Conservation (phyloP, 2,113 vertebrate genomes). For the Motacilla tschutschensis region DNA sequence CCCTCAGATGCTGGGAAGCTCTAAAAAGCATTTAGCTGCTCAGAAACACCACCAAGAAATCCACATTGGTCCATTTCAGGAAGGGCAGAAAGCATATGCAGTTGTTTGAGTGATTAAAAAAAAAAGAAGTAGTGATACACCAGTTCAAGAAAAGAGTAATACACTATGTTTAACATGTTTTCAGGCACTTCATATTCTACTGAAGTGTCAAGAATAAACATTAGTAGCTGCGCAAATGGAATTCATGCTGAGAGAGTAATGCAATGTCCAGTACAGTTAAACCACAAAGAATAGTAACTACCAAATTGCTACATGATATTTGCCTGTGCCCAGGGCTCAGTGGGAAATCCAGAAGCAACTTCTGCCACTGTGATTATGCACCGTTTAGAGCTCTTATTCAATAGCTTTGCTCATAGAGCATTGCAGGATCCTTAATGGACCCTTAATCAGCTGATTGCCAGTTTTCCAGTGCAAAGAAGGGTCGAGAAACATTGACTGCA, state of each 20-base stretch:
- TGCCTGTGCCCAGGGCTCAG: background rate
- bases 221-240: background rate
- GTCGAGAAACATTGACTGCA: background rate
- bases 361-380: background rate
- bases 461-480: background rate
- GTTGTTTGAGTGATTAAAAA: background rate
- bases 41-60: background rate
- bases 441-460: background rate
- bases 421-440: background rate
- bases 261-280: background rate
- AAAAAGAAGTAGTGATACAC: background rate
- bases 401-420: background rate
- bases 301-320: background rate
- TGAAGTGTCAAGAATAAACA: background rate
- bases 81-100: background rate
- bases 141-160: background rate
- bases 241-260: background rate
- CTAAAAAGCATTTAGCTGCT: background rate
- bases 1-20: background rate
- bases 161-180: background rate
- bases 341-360: background rate
- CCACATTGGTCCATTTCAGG: background rate
- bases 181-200: background rate
- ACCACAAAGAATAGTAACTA: background rate
- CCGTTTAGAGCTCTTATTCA: background rate